phyloP scores from a whole-genome alignment of 2,113 vertebrate species.

The Erythrolamprus reginae region DNA sequence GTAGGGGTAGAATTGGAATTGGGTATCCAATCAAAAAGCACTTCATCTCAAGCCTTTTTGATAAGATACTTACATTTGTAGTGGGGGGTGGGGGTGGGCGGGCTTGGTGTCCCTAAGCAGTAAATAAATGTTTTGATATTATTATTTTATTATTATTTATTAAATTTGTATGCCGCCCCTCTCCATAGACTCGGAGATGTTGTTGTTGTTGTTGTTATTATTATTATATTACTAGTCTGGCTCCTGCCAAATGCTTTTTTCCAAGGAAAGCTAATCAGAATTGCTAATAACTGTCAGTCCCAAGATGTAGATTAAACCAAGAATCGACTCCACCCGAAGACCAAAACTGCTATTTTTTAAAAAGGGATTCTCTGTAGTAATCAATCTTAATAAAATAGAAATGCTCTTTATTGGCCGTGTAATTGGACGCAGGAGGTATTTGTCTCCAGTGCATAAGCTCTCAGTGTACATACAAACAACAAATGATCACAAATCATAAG shows the following conservation, averaged over 20 bases:
- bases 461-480: too few relatives aligned
- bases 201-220: too few relatives aligned
- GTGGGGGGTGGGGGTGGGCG: neutral
- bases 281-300: neutral
- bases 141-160: too few relatives aligned
- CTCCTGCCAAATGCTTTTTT: neutral
- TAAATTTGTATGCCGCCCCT: too few relatives aligned
- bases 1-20: neutral
- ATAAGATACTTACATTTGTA: neutral
- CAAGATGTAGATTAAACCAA: neutral
- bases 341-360: neutral
- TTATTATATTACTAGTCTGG: neutral
- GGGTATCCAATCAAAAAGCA: neutral
- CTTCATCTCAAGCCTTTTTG: neutral
- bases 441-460: too few relatives aligned
- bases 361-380: neutral
- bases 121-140: too few relatives aligned
- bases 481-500: too few relatives aligned
- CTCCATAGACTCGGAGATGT: too few relatives aligned
- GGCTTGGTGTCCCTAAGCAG: neutral
- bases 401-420: too few relatives aligned
- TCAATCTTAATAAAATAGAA: neutral
- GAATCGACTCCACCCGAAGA: neutral
- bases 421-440: neutral
- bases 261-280: neutral